Evolutionary conservation across 2,797 vertebrate genomes (phyloP).

Genomic region (Okamejei kenojei): DNA sequence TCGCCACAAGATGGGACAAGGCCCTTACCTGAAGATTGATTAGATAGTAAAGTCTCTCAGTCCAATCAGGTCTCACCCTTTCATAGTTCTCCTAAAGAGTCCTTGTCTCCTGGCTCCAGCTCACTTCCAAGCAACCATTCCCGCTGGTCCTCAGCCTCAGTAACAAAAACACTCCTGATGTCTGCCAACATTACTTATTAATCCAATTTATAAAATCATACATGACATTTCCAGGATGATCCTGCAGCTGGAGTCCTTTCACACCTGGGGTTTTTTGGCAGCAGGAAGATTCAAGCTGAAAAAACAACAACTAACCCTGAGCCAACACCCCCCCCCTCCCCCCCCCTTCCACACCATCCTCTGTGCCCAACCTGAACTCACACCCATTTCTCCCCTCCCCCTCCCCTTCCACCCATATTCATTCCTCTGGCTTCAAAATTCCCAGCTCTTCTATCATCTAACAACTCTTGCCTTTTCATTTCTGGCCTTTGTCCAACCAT

Average conservation of each 20-base stretch:
- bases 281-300: not conserved
- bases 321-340: no score
- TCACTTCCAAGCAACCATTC: not conserved
- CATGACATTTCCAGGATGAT: not conserved
- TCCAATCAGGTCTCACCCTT: not conserved
- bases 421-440: no score
- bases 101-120: not conserved
- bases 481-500: no score
- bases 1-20: no score
- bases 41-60: not conserved
- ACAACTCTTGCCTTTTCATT: no score
- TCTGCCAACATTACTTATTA: not conserved
- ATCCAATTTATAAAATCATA: not conserved
- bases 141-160: not conserved
- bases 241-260: not conserved
- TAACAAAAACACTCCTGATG: not conserved
- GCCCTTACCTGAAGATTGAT: not conserved
- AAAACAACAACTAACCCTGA: not conserved
- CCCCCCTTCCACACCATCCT: no score
- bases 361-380: no score
- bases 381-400: no score
- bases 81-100: not conserved
- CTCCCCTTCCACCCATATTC: no score
- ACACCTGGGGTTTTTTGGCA: not conserved
- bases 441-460: no score